These are phyloP conservation scores for Protonemura montana DNA, from an alignment of 2,888 invertebrate species.

Conservation along the genomic window DNA sequence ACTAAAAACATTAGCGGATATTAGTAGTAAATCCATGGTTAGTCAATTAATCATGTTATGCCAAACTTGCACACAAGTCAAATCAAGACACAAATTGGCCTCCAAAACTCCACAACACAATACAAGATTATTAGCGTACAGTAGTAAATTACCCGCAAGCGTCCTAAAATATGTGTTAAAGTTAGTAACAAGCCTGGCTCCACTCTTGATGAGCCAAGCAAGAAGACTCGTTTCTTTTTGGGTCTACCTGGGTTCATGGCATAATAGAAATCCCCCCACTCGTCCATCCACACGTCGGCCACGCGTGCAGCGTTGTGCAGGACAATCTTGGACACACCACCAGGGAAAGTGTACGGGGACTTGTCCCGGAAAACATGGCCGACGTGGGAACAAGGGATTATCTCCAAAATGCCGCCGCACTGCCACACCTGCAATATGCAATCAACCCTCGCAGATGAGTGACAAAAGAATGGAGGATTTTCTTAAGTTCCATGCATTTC, in stretches of 20 bases:
- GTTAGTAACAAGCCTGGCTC: neutral
- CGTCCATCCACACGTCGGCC: conserved; percentile 99
- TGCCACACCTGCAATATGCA: conserved; percentile 83
- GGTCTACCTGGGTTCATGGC: conserved; percentile 94
- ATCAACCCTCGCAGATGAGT: neutral
- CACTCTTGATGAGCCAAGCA: neutral
- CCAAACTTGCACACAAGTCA: neutral
- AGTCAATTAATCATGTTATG: neutral
- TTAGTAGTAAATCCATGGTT: neutral
- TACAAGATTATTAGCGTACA: neutral
- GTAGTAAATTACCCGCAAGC: neutral
- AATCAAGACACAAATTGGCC: neutral
- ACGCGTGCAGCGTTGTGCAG: conserved; percentile 98
- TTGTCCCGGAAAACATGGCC: conserved; percentile 98
- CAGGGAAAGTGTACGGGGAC: conserved; percentile 99
- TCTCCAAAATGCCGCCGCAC: conserved; percentile 95
- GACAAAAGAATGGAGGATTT: neutral
- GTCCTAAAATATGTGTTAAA: neutral
- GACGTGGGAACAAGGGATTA: conserved; percentile 94
- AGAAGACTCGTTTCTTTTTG: neutral
- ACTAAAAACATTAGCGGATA: neutral
- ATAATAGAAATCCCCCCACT: conserved; percentile 99
- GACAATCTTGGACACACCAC: conserved; percentile 95
- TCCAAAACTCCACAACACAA: neutral
- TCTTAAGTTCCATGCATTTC: neutral